Base-by-base conservation (phyloP, 2,888 invertebrate species). In the Thyatira batis region DNA sequence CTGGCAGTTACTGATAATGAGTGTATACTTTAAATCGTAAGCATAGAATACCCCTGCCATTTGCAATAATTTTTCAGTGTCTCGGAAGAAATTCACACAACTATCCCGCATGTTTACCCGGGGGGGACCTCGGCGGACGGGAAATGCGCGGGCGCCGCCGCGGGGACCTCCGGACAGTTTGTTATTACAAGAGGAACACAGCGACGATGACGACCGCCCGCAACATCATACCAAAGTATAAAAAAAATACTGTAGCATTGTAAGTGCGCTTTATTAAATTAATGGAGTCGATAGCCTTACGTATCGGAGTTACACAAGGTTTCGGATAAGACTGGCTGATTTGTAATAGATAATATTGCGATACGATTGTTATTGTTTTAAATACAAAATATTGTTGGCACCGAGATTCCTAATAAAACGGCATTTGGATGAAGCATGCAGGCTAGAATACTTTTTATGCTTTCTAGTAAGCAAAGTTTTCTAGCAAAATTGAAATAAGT, bases 51-150 rank as follows among this genome's bases (percentile, higher is more conserved):
- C 33, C 33, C 44, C 23, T 28, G 44, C 28, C n/a, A 28, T 20
- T 21, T 17, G 28, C 13, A 23, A 20, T 20, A 20, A 33, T 21
- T 44, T 87, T 87, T 8, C 84, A 95, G 95, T 95, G 65, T 96
- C 96, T 6, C 94, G 95, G 60, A 95, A 95, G 78, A 96, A 96
- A 84, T 96, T 96, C 84, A 94, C 96, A 20, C 96, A 96, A 85
- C 88, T 96, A 61, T 96, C 96, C 6, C 93, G 94, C 58, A 95
- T 96, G 69, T 96, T 96, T 78, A 94, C 95, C 8, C 94, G 96
- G 69, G 94, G 94, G 53, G 93, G 94, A 10, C 91, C 93, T 55
- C 93, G 92, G 71, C 67, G 89, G 67, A 71, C 83, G 20, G 84
- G 84, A 28, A 74, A 73, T 51, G 76, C 91, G 60, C 72, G 93